Evolutionary conservation across 2,888 invertebrate species (phyloP).

Genomic region (Anaspis maculata): DNA sequence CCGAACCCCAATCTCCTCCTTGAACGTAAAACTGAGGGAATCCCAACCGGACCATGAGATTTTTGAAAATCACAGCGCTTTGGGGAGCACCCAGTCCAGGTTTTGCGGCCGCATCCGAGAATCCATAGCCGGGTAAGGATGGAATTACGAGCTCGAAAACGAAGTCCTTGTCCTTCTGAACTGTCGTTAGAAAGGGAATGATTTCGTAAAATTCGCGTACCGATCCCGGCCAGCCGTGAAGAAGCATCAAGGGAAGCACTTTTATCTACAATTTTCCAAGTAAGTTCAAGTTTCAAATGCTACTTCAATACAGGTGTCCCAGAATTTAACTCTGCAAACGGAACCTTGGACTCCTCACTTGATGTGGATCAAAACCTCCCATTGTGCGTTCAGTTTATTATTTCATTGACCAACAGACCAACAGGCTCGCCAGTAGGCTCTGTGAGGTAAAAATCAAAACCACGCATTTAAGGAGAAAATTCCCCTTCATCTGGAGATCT

Average conservation of each 20-base stretch:
- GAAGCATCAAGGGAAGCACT: conserved; percentile 56
- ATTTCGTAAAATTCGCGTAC: conserved; percentile 65
- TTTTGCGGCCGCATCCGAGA: conserved; percentile 47
- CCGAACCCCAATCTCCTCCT: conserved; percentile 77
- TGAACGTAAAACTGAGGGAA: conserved; percentile 59
- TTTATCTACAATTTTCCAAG: too few species aligned
- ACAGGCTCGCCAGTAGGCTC: too few species aligned
- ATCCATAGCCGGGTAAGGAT: conserved; percentile 21
- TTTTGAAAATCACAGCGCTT: conserved; percentile 51
- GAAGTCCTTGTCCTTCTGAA: conserved; percentile 8
- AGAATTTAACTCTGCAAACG: too few species aligned
- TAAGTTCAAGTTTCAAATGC: too few species aligned
- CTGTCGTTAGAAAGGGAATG: conserved; percentile 12
- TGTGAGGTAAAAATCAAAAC: too few species aligned
- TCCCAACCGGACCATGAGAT: conserved; percentile 61
- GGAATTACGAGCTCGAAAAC: conserved; percentile 19
- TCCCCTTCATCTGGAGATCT: too few species aligned
- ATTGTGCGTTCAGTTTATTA: too few species aligned
- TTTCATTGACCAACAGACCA: too few species aligned
- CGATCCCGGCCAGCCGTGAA: conserved; percentile 87
- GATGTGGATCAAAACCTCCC: too few species aligned
- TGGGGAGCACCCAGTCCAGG: conserved; percentile 51
- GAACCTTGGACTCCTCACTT: too few species aligned
- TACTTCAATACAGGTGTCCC: too few species aligned
- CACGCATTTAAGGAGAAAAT: too few species aligned